phyloP scores from a whole-genome alignment of 2,888 invertebrate genomes.

The Alviniconcha strummeri region DNA sequence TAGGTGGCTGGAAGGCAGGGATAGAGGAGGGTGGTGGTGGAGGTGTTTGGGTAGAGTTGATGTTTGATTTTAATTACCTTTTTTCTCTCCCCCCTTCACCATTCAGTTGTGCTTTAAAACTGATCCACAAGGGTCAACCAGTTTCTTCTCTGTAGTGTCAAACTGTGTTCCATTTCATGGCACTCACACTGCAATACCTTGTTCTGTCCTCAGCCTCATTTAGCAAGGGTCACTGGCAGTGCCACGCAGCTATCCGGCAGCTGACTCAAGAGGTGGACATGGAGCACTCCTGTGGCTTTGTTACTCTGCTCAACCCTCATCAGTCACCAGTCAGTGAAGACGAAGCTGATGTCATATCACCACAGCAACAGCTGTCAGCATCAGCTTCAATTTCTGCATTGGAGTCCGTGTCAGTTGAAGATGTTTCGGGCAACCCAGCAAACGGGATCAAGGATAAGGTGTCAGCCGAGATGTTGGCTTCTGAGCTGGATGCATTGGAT shows the following conservation, averaged over 20 bases:
- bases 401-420: constrained; percentile 32
- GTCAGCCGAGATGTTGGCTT: constrained; percentile 84
- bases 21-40: no score
- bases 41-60: no score
- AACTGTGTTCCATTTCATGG: background rate
- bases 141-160: background rate
- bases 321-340: constrained; percentile 35
- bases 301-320: constrained; percentile 78
- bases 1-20: no score
- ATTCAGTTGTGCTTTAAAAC: no score
- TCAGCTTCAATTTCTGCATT: constrained; percentile 17
- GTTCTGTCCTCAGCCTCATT: constrained; percentile 50
- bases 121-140: no score
- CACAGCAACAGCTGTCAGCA: constrained; percentile 15
- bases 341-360: constrained; percentile 5
- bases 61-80: no score
- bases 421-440: constrained; percentile 76
- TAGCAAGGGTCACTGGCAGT: constrained; percentile 61
- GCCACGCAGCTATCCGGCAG: constrained; percentile 84
- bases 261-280: constrained; percentile 83
- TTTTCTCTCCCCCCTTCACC: no score
- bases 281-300: constrained; percentile 87
- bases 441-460: constrained; percentile 86
- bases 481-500: constrained; percentile 83
- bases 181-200: background rate